These are phyloP conservation scores for Nipponia nippon DNA, from an alignment of 2,113 vertebrate genomes.

Conservation along the genomic window DNA sequence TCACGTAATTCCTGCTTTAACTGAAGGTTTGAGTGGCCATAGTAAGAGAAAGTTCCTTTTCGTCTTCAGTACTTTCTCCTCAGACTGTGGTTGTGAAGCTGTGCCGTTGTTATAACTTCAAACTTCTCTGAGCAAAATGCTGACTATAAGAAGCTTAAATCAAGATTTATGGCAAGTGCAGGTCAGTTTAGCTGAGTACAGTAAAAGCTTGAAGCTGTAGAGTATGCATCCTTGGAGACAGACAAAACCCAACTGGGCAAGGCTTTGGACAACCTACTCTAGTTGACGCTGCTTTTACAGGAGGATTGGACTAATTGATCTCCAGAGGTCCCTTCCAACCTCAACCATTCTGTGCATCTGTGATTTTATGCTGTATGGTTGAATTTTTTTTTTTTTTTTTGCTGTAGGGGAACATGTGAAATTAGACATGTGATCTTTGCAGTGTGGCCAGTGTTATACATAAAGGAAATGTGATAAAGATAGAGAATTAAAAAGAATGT, in stretches of 20 bases:
- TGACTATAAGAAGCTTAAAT: neutral
- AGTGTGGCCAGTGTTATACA: neutral
- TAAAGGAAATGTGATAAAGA: neutral
- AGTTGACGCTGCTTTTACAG: neutral
- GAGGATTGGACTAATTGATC: neutral
- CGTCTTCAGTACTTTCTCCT: neutral
- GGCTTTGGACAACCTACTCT: neutral
- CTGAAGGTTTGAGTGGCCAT: neutral
- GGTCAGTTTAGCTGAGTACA: neutral
- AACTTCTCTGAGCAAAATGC: neutral
- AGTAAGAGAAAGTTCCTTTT: neutral
- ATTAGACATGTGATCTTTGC: neutral
- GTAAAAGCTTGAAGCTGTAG: neutral
- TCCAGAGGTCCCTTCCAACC: neutral
- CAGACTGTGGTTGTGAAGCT: neutral
- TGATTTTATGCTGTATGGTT: neutral
- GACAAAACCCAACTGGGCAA: neutral
- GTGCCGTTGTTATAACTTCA: neutral
- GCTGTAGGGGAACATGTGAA: neutral
- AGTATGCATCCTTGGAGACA: neutral
- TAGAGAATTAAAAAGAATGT: neutral
- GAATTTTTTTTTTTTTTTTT: neutral
- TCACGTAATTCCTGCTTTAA: neutral
- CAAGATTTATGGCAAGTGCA: neutral
- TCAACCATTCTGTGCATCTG: neutral